These are phyloP conservation scores for Petrocephalus schoutedeni DNA, from an alignment of 2,797 vertebrate species.

Conservation along the genomic window DNA sequence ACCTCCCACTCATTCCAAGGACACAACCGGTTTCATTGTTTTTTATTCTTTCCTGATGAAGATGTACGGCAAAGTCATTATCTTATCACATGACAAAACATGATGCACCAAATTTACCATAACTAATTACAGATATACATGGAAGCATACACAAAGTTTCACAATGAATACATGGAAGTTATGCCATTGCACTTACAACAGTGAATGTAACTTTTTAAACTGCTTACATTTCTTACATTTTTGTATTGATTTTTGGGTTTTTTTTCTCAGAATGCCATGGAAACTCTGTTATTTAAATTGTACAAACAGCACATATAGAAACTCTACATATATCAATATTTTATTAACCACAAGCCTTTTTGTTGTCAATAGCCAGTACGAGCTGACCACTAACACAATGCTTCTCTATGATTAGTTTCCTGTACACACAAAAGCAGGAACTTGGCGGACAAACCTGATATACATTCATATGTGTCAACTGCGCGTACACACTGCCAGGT, in stretches of 20 bases:
- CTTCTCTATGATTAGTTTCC: slow-evolving; percentile 47
- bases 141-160: slow-evolving; percentile 88
- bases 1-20: background rate
- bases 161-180: slow-evolving; percentile 85
- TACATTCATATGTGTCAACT: slow-evolving; percentile 17
- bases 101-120: slow-evolving; percentile 89
- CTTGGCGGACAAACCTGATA: slow-evolving; percentile 43
- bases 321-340: slow-evolving; percentile 64
- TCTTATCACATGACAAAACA: slow-evolving; percentile 93
- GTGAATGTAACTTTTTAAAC: slow-evolving; percentile 72
- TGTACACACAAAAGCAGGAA: slow-evolving; percentile 55
- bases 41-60: slow-evolving; percentile 79
- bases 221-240: slow-evolving; percentile 55
- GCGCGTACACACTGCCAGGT: slow-evolving; percentile 33
- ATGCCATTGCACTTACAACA: slow-evolving; percentile 87
- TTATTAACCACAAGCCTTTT: slow-evolving; percentile 43
- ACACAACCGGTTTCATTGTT: slow-evolving; percentile 69
- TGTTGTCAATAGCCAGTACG: slow-evolving; percentile 61
- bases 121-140: slow-evolving; percentile 90
- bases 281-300: slow-evolving; percentile 58
- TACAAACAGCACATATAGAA: slow-evolving; percentile 72
- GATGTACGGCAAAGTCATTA: slow-evolving; percentile 86
- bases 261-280: slow-evolving; percentile 49
- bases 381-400: slow-evolving; percentile 61
- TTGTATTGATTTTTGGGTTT: slow-evolving; percentile 48